Evolutionary conservation across 2,888 invertebrate species (phyloP), one percentile per base, ranked within the genome.

Genomic region (Chymomyza caudatula): DNA sequence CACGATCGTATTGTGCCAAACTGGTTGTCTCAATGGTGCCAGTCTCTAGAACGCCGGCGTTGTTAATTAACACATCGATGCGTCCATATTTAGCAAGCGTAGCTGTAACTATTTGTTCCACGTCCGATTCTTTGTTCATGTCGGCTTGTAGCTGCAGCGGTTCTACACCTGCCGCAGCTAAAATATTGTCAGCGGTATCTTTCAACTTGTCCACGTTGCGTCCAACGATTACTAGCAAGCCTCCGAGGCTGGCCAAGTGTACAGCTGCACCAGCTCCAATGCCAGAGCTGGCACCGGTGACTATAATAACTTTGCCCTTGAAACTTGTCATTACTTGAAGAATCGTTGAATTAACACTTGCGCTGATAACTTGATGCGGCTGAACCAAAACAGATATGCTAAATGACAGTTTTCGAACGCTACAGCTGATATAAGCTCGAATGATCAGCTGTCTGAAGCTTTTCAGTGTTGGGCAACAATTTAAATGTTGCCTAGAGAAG

Each of bases 1-100:
- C 91, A 80, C 94, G 92, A 87, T 98, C 97, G 88, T 94, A 97
- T 86, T 96, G 96, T 29, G 94, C 95, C 67, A 97, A 83, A 42
- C 92, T 93, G 0, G 96, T 95, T 53, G 92, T 94, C 91, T 97
- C 97, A 78, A 97, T 96, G 3, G 93, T 91, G 8, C 97, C 97
- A 13, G 91, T 89, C 87, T 94, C 94, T 44, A 96, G 89, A 58
- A 95, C 92, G n/a, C 98, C 98, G 59, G 97, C 97, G 91, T 95
- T 96, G 88, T 98, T 96, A 0, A 97, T 92, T 47, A 96, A 89
- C 17, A 96, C 92, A 90, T 96, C 95, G 2, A 96, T 88, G 86
- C 92, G 93, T 1, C 93, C 92, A 85, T 92, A 95, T 70, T 93
- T 92, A 23, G 92, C 90, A 13, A 96, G 90, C 0, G 95, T 94